Evolutionary conservation across 2,888 invertebrate genomes (phyloP), one percentile per base, ranked within the genome.

Genomic region (Drosophila prolongata): DNA sequence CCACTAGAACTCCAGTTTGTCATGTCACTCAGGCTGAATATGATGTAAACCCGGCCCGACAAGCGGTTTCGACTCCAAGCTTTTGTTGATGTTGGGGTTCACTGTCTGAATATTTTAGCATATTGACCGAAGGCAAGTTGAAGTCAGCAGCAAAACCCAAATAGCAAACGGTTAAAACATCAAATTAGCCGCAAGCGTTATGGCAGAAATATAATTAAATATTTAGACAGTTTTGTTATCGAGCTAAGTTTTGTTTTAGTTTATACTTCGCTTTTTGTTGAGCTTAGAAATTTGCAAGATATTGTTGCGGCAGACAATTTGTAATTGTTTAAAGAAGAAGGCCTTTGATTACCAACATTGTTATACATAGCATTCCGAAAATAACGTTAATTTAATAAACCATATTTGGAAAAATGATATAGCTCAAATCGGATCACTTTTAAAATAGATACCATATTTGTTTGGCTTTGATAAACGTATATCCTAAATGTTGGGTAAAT

Each of bases 81-180:
- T 38, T 35, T 47, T 42, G 35, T 64, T 49, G 42, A 42, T 19
- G 13, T 64, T 42, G 11, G 16, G 2, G 42, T 35, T 40, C 47
- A 14, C 19, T 34, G 62, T 16, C 42, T 62, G 24, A 42, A 62
- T 62, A 42, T 35, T 38, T 62, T 49, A 62, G 27, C 62, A 47
- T 49, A 27, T 62, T 35, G 47, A 27, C 64, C 64, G 27, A n/a
- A n/a, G 64, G 61, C 60, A n/a, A 60, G 13, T 42, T 16, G 10
- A n/a, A 27, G 35, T 35, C 6, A 40, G n/a, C 30, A 62, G 34
- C 61, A 62, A 47, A 62, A 49, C 4, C 35, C 14, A 13, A 38
- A 27, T 37, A 49, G 13, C 38, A 62, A 62, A 62, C 62, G 62
- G 61, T 62, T 62, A 62, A 62, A 71, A 58, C 38, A 43, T 47